Conservation (phyloP, 2,888 invertebrate genomes). For the Cryptocheilus praepositus region DNA sequence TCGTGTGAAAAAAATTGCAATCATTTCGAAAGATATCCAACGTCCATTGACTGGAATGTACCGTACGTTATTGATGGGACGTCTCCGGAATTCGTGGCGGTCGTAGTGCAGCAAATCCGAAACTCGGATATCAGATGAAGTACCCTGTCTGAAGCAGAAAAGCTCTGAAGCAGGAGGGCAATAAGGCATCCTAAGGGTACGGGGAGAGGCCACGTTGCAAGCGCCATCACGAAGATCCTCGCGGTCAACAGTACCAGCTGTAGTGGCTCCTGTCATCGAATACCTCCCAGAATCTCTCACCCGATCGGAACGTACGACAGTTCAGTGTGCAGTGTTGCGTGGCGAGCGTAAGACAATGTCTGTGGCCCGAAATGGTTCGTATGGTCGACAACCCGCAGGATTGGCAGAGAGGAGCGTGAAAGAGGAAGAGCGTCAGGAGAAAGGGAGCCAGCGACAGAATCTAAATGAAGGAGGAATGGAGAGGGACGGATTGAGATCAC, state of each 20-base stretch:
- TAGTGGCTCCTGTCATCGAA: constrained; percentile 37
- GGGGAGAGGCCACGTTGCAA: no score
- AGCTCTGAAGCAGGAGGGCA: no score
- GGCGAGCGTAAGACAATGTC: constrained; percentile 44
- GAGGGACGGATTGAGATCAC: constrained; percentile 18
- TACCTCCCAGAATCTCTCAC: constrained; percentile 16
- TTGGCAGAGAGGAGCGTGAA: constrained; percentile 7
- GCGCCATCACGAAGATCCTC: no score
- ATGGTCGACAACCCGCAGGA: constrained; percentile 36
- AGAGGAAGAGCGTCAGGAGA: not conserved
- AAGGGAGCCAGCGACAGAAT: not conserved
- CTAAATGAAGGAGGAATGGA: constrained; percentile 13
- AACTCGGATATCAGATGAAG: no score
- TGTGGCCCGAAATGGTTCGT: constrained; percentile 25
- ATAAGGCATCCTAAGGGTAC: no score
- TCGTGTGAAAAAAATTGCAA: no score
- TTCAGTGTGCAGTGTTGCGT: constrained; percentile 31
- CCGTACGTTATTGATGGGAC: no score
- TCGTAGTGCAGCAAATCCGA: no score
- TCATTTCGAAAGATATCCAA: no score
- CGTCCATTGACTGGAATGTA: no score
- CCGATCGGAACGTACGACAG: constrained; percentile 14
- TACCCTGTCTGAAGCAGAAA: no score
- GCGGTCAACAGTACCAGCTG: constrained; percentile 11
- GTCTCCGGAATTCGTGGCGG: no score